These are phyloP conservation scores for Acanthurus lineatus DNA, from an alignment of 2,797 vertebrate species.

Conservation along the genomic window DNA sequence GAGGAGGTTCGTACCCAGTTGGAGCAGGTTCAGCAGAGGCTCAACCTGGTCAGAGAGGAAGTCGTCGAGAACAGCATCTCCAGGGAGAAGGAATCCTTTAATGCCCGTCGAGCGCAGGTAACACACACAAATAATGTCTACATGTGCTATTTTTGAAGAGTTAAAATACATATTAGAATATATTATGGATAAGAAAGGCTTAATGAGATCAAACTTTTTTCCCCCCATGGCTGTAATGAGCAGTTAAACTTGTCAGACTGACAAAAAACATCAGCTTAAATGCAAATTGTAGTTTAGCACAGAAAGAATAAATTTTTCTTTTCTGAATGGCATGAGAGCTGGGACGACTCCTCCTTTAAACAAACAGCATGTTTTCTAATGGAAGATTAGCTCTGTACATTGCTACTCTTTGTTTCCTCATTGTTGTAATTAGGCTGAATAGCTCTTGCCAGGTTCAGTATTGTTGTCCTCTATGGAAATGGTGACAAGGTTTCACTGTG, in stretches of 20 bases:
- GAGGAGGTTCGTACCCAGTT: constrained; percentile 93
- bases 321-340: neutral
- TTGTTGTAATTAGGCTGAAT: too few relatives aligned
- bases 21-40: constrained; percentile 93
- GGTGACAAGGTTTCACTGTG: neutral
- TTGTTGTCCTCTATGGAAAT: too few relatives aligned
- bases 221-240: neutral
- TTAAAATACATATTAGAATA: neutral
- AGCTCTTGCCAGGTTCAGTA: too few relatives aligned
- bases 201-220: neutral
- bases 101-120: constrained; percentile 95
- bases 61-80: constrained; percentile 96
- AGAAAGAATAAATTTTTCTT: neutral
- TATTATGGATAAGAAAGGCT: too few relatives aligned
- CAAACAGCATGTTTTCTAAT: constrained; percentile 2
- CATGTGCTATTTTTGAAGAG: neutral
- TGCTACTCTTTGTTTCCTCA: neutral
- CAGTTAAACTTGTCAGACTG: neutral
- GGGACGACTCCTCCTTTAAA: neutral
- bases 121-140: neutral
- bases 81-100: constrained; percentile 97
- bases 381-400: neutral
- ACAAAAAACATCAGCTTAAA: neutral
- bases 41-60: constrained; percentile 93
- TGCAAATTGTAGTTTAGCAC: neutral